These are phyloP conservation scores for Drymodes brunneopygia DNA, from an alignment of 2,113 vertebrate species.

Conservation along the genomic window DNA sequence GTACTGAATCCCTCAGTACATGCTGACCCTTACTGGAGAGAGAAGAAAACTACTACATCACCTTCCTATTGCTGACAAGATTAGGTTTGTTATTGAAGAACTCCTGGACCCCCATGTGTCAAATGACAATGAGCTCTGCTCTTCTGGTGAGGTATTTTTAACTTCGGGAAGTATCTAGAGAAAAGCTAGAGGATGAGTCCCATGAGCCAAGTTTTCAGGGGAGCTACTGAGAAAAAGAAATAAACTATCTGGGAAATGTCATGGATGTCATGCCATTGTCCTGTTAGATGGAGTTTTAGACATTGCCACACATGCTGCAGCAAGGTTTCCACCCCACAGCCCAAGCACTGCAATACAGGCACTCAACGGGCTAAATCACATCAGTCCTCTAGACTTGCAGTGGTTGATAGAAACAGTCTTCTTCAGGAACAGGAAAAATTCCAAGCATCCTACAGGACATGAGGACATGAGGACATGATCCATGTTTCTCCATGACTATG, in stretches of 20 bases:
- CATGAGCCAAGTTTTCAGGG: not conserved
- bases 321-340: not conserved
- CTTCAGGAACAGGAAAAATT: not conserved
- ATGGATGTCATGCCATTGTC: not conserved
- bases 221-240: not conserved
- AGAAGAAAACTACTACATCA: no score
- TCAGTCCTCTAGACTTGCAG: not conserved
- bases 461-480: fast-evolving
- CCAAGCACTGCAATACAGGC: not conserved
- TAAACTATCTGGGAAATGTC: not conserved
- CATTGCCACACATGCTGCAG: not conserved
- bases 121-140: not conserved
- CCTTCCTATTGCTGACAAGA: no score
- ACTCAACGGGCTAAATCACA: not conserved
- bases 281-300: not conserved
- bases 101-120: fast-evolving
- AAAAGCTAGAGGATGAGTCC: not conserved
- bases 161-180: not conserved
- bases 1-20: no score
- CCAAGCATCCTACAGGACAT: not conserved
- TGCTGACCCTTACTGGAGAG: no score
- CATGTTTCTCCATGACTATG: not conserved
- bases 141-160: not conserved
- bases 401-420: not conserved
- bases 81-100: not conserved